A percentile compares a stretch with the other conserved stretches of the same genome.
These are phyloP conservation scores for Whitmania pigra DNA, from an alignment of 1,140 invertebrate species.

Conservation along the genomic window DNA sequence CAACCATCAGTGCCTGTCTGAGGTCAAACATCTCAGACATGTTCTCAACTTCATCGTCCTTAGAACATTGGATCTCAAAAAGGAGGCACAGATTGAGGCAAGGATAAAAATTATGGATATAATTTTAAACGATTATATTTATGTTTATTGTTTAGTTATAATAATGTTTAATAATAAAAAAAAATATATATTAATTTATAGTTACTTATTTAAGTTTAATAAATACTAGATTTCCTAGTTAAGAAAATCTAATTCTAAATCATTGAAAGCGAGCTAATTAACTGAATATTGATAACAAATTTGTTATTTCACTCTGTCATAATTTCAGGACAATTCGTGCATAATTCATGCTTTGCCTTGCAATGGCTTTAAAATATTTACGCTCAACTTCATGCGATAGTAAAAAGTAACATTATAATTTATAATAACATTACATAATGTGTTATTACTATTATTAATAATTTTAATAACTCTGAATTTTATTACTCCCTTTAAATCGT, in stretches of 20 bases:
- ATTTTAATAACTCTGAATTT: slow-evolving; percentile 19
- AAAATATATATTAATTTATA: background rate
- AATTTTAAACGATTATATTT: background rate
- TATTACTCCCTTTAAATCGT: background rate
- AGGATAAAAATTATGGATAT: too few relatives aligned
- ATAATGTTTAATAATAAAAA: background rate
- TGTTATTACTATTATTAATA: slow-evolving; percentile 5
- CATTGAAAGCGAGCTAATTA: too few relatives aligned
- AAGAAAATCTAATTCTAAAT: too few relatives aligned
- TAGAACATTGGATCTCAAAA: slow-evolving; percentile 84
- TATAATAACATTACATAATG: background rate
- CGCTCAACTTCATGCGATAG: too few relatives aligned
- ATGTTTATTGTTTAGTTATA: background rate
- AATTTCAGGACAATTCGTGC: too few relatives aligned
- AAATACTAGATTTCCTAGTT: too few relatives aligned
- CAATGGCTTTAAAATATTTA: too few relatives aligned
- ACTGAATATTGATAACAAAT: too few relatives aligned
- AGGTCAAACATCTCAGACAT: background rate
- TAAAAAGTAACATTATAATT: background rate
- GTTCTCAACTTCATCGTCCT: slow-evolving; percentile 83
- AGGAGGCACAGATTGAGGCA: slow-evolving; percentile 53
- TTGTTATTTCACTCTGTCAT: too few relatives aligned
- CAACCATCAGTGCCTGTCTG: too few relatives aligned
- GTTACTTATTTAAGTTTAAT: too few relatives aligned
- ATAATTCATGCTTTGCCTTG: too few relatives aligned